phyloP scores from a whole-genome alignment of 92 coral and sea anemone genomes.

The Diadumene lineata region DNA sequence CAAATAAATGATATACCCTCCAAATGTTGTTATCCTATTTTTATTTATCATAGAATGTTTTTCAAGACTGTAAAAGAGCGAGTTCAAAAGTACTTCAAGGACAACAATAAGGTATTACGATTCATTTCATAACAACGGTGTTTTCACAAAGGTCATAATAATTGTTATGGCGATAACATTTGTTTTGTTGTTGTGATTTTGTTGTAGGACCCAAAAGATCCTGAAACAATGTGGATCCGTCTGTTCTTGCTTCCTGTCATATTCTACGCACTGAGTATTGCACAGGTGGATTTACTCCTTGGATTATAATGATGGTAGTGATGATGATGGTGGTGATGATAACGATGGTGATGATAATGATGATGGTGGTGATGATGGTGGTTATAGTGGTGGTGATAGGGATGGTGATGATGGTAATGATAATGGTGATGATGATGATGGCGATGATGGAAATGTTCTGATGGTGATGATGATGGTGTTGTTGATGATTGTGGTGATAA shows the following conservation, averaged over 20 bases:
- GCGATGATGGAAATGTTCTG: background rate
- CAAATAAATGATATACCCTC: no score
- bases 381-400: background rate
- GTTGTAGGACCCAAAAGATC: constrained; percentile 69
- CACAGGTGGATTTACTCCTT: no score
- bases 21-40: no score
- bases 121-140: background rate
- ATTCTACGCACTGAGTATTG: constrained; percentile 52
- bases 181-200: background rate
- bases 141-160: background rate
- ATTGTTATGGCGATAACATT: background rate
- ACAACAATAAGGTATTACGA: constrained; percentile 65
- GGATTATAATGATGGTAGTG: background rate
- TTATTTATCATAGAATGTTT: constrained; percentile 49
- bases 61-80: constrained; percentile 67
- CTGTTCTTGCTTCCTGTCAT: constrained; percentile 51
- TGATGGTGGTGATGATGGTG: background rate
- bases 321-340: background rate
- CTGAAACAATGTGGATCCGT: constrained; percentile 74
- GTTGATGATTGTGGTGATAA: background rate
- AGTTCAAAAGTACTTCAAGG: constrained; percentile 68
- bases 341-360: background rate
- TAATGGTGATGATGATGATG: background rate
- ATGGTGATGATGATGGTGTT: background rate
- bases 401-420: background rate